phyloP scores from a whole-genome alignment of 2,113 vertebrate genomes.

The Sciurus niger region DNA sequence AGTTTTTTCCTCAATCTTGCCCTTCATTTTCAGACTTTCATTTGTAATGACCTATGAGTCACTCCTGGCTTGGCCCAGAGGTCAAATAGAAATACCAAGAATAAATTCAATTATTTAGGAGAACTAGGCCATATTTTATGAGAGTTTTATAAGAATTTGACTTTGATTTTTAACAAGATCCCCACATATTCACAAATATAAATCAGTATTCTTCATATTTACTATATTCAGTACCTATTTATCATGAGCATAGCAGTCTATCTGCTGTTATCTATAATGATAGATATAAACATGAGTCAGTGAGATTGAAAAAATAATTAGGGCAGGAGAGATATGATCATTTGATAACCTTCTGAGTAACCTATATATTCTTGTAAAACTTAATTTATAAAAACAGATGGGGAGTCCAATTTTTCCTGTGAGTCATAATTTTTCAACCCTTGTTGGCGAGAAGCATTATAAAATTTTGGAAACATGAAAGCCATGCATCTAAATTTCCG shows the following conservation, averaged over 20 bases:
- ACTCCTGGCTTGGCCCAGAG: slow-evolving; percentile 31
- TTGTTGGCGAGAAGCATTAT: neutral
- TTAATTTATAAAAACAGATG: neutral
- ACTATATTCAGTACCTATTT: neutral
- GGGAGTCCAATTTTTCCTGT: neutral
- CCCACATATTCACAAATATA: neutral
- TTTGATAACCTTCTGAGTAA: neutral
- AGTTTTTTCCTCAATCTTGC: neutral
- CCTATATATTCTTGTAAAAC: neutral
- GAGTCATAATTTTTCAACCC: neutral
- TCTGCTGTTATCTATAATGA: neutral
- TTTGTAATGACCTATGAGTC: slow-evolving; percentile 41
- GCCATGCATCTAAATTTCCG: fast-evolving
- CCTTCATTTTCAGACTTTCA: slow-evolving; percentile 61
- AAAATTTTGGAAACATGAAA: neutral
- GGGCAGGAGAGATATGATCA: neutral
- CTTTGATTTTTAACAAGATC: slow-evolving; percentile 47
- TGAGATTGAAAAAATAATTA: neutral
- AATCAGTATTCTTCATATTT: neutral
- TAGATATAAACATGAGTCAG: neutral
- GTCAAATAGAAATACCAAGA: slow-evolving; percentile 56
- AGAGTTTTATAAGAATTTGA: slow-evolving; percentile 25
- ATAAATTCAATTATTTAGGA: slow-evolving; percentile 66
- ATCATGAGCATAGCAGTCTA: neutral
- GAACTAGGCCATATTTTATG: neutral